Conservation (phyloP, 2,113 vertebrate species). For the Ptychochromis oligacanthus region DNA sequence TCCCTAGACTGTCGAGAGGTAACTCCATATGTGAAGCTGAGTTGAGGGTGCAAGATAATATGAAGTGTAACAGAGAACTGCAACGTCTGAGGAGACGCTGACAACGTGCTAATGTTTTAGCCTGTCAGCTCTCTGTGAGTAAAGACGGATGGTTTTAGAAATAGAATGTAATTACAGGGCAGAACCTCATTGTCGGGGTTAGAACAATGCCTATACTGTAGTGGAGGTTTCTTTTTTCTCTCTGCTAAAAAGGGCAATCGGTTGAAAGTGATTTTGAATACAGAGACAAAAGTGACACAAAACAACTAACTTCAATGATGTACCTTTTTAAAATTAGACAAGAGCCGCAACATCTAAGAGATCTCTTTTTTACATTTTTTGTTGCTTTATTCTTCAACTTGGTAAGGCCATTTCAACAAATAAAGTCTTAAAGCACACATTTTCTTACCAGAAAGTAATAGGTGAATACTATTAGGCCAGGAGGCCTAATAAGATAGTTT, state of each 20-base stretch:
- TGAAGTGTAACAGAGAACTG: conserved; percentile 60
- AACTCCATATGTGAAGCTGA: conserved; percentile 56
- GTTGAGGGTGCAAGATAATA: conserved; percentile 50
- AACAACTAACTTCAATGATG: not conserved
- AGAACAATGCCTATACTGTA: conserved; percentile 49
- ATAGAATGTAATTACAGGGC: conserved; percentile 71
- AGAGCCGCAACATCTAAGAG: not conserved
- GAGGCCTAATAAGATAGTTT: not conserved
- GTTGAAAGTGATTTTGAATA: conserved; percentile 19
- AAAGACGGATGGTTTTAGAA: conserved; percentile 72
- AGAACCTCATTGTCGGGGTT: conserved; percentile 56
- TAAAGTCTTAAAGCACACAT: accelerated
- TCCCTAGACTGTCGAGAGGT: conserved; percentile 44
- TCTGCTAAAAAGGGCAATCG: not conserved
- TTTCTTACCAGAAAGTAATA: not conserved
- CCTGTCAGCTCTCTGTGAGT: conserved; percentile 63
- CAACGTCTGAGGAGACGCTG: conserved; percentile 59
- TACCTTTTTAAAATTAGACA: not conserved
- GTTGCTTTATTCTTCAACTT: not conserved
- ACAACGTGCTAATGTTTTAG: conserved; percentile 74
- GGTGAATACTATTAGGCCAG: too few relatives aligned
- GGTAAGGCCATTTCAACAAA: not conserved
- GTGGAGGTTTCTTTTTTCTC: conserved; percentile 15
- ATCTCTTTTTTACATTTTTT: not conserved
- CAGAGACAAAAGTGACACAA: conserved; percentile 7